Conservation (phyloP, 2,113 vertebrate genomes). For the Phalacrocorax brasilianus region DNA sequence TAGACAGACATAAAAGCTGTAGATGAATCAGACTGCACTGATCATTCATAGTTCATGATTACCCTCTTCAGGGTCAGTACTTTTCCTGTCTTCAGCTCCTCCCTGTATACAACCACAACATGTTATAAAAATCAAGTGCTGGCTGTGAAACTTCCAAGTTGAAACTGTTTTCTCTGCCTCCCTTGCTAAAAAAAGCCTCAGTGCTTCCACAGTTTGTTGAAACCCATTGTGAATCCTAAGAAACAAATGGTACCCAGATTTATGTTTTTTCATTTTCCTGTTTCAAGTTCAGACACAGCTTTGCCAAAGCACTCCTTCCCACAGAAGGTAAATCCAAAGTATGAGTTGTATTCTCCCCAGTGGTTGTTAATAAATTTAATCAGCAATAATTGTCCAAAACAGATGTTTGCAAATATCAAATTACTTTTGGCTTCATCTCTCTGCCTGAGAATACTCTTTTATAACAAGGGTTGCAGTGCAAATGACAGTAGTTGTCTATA, state of each 20-base stretch:
- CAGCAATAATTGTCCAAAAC: not conserved
- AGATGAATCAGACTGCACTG: slow-evolving; percentile 17
- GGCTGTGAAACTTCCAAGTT: not conserved
- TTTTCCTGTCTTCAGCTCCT: slow-evolving; percentile 15
- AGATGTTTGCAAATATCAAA: not conserved
- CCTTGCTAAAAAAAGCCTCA: not conserved
- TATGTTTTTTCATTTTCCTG: not conserved
- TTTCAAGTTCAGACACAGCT: not conserved
- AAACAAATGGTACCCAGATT: not conserved
- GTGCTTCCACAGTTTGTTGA: not conserved
- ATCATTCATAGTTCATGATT: not conserved
- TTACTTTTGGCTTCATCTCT: not conserved
- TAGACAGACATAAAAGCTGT: not conserved
- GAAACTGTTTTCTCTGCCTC: not conserved
- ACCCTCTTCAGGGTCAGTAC: slow-evolving; percentile 2
- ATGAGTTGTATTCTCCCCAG: not conserved
- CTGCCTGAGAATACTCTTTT: not conserved
- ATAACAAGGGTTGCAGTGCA: not conserved
- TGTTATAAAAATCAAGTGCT: not conserved
- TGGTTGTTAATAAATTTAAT: not conserved
- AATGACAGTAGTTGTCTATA: not conserved
- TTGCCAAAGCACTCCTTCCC: not conserved
- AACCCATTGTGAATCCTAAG: not conserved
- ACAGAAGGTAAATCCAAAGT: not conserved
- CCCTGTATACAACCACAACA: not conserved